phyloP scores from a whole-genome alignment of 2,888 invertebrate genomes.

The Panopea generosa region DNA sequence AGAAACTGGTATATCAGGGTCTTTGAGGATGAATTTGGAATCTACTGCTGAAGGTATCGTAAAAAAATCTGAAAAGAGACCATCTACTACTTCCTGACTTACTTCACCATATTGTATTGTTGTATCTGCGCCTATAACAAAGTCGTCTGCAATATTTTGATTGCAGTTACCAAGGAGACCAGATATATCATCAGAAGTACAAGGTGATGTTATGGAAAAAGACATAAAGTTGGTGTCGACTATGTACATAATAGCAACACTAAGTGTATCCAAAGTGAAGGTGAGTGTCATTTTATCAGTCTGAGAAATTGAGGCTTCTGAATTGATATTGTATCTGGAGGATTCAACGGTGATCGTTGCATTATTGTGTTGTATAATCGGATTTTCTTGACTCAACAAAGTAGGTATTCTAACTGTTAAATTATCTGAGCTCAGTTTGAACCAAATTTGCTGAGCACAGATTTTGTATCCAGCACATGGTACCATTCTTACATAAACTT shows the following conservation, averaged over 20 bases:
- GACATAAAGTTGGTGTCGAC: constrained; percentile 37
- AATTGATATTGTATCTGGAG: constrained; percentile 27
- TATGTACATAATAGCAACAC: constrained; percentile 40
- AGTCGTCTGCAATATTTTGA: constrained; percentile 66
- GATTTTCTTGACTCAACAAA: constrained; percentile 19
- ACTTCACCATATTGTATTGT: constrained; percentile 19
- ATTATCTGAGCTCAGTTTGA: constrained; percentile 44
- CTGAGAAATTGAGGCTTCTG: constrained; percentile 33
- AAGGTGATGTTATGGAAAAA: constrained; percentile 24
- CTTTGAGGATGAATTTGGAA: constrained; percentile 20
- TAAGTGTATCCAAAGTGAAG: constrained; percentile 21
- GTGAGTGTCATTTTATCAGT: constrained; percentile 49
- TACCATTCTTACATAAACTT: constrained; percentile 57
- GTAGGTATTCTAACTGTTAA: constrained; percentile 63
- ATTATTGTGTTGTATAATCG: constrained; percentile 56
- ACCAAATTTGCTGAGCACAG: constrained; percentile 68
- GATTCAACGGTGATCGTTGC: constrained; percentile 10
- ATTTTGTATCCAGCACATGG: constrained; percentile 64
- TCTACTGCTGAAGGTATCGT: not conserved
- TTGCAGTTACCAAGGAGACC: constrained; percentile 76
- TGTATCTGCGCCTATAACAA: constrained; percentile 22
- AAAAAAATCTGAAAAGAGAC: constrained; percentile 12
- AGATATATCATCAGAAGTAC: constrained; percentile 22
- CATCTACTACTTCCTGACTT: constrained; percentile 33
- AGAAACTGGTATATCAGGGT: constrained; percentile 21